These are phyloP conservation scores for Hyalella azteca DNA, from an alignment of 2,888 invertebrate species.

Conservation along the genomic window DNA sequence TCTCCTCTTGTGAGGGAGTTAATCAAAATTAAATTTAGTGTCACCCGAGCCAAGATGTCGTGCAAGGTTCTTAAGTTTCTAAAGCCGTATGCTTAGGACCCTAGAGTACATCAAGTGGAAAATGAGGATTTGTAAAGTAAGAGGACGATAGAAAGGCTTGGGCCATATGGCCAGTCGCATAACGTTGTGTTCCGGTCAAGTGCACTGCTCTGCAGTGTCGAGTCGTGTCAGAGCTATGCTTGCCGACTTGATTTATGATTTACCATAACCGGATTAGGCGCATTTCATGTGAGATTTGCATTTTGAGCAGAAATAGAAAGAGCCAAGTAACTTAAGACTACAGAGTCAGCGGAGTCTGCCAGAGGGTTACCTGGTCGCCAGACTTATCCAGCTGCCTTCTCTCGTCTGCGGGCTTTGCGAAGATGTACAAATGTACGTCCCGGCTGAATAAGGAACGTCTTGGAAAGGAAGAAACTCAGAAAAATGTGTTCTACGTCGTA, in stretches of 20 bases:
- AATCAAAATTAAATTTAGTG: too few relatives aligned
- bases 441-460: neutral
- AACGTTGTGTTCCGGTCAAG: constrained; percentile 22
- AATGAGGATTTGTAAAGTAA: neutral
- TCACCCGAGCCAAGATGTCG: neutral
- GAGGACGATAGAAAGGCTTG: neutral
- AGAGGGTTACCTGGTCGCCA: neutral
- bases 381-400: too few relatives aligned
- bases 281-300: constrained; percentile 33
- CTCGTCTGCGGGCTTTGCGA: neutral
- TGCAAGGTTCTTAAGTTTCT: neutral
- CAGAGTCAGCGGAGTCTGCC: neutral
- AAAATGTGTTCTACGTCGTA: neutral
- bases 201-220: constrained; percentile 30
- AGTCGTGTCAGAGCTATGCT: constrained; percentile 28
- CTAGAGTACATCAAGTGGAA: neutral
- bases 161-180: neutral
- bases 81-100: neutral
- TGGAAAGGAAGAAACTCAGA: neutral
- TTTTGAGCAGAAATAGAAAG: neutral
- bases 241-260: constrained; percentile 34
- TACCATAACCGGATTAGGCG: constrained; percentile 35
- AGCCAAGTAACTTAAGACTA: neutral
- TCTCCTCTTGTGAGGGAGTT: too few relatives aligned
- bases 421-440: constrained; percentile 1